Evolutionary conservation across 2,113 vertebrate species (phyloP), one percentile per base, ranked within the genome.

Genomic region (Tricholaema leucomelas): DNA sequence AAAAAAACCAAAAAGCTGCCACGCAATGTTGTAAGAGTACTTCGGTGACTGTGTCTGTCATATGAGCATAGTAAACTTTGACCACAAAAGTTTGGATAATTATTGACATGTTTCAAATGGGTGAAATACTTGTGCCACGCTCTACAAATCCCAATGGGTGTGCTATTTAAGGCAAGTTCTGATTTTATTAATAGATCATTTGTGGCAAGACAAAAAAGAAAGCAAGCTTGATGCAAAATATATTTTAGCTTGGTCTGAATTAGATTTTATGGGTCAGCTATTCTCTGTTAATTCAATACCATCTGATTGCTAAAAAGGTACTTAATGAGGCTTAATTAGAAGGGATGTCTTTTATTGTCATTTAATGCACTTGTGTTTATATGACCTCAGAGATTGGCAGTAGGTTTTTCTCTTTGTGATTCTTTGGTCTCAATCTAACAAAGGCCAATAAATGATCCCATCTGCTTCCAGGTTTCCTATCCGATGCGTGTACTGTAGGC

Each of bases 261-360:
- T 77, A 56, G 46, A 73, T 80, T 96, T 94, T 93, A 77, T 93
- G 93, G 94, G 94, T 94, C 88, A 91, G 81, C 71, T 80, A 30
- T 91, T 93, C 75, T 92, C 71, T 55, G 52, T 93, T 95, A 96
- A 93, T 91, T 93, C 84, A 96, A 90, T 91, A 82, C 56, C 60
- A 82, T 82, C 91, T 93, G 81, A 94, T 94, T 92, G 78, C 60
- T 91, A 85, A 67, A 94, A 96, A 90, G 83, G 78, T 93, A 91
- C 40, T 92, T 94, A 96, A 79, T 66, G 81, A 89, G 52, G 40
- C 79, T 87, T 88, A 93, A 95, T 95, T 95, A 79, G 86, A 88
- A 95, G 65, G 78, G 67, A n/a, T 93, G 87, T 87, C 72, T 91
- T 92, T 87, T 66, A 87, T 73, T 3, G 3, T 85, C 60, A 42